These are phyloP conservation scores for Origma solitaria DNA, from an alignment of 2,113 vertebrate species.

Conservation along the genomic window DNA sequence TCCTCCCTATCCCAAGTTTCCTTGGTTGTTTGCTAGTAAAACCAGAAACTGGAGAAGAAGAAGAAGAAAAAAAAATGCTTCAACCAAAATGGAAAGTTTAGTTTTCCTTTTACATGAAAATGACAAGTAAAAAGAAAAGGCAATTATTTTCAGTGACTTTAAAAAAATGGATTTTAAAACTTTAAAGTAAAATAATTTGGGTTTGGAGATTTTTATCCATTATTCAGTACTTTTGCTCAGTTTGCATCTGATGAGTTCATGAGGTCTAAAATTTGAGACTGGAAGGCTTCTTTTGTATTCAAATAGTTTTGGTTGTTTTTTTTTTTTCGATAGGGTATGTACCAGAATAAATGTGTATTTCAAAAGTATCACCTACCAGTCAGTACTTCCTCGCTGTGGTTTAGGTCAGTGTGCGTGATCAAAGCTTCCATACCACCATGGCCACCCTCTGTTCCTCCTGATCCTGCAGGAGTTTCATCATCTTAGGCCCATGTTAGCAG, in stretches of 20 bases:
- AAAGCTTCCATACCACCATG: not conserved
- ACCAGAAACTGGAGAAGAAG: not conserved
- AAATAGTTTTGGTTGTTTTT: not conserved
- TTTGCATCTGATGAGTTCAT: not conserved
- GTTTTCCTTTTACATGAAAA: not conserved
- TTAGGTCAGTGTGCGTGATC: not conserved
- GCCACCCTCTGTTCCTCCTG: not conserved
- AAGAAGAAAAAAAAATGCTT: not conserved
- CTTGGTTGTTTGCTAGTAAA: not conserved
- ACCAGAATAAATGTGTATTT: not conserved
- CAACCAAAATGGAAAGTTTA: not conserved
- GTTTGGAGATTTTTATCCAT: not conserved
- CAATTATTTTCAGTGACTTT: not conserved
- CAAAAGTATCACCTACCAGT: not conserved
- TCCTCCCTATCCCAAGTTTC: not conserved
- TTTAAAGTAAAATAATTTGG: not conserved
- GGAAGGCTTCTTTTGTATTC: not conserved
- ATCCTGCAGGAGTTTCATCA: not conserved
- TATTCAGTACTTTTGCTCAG: not conserved
- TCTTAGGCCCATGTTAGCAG: not conserved
- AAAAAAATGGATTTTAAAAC: not conserved
- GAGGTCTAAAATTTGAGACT: not conserved
- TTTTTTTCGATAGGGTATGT: not conserved
- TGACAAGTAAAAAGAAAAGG: not conserved
- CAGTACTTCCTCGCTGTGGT: not conserved